Percentiles rank a stretch among this genome's conserved stretches.
These are phyloP conservation scores for Athrips mouffetella DNA, from an alignment of 2,888 invertebrate species.

Conservation along the genomic window DNA sequence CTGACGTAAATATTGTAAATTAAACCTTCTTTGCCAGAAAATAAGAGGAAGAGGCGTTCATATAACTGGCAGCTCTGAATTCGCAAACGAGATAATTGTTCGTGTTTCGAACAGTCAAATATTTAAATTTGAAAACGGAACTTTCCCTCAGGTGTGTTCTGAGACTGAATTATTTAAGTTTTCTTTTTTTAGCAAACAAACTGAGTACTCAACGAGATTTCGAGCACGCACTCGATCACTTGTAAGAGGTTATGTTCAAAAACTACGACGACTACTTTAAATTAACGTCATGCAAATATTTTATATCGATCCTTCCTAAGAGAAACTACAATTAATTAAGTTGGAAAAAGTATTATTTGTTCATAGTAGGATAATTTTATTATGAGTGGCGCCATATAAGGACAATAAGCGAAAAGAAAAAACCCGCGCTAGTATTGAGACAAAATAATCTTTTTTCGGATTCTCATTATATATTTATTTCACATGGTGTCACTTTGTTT, in stretches of 20 bases:
- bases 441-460: no score
- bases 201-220: constrained; percentile 24
- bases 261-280: not conserved
- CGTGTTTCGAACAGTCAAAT: constrained; percentile 64
- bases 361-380: no score
- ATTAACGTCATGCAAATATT: no score
- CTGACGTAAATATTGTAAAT: constrained; percentile 19
- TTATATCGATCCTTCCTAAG: no score
- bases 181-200: constrained; percentile 41
- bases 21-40: constrained; percentile 19
- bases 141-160: constrained; percentile 45
- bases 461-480: no score
- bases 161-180: constrained; percentile 43
- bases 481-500: no score
- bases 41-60: constrained; percentile 20
- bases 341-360: no score
- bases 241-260: constrained; percentile 18
- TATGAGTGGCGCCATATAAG: no score
- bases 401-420: no score
- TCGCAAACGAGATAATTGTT: constrained; percentile 63
- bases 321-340: no score
- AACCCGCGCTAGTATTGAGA: no score
- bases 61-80: constrained; percentile 31
- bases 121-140: constrained; percentile 55
- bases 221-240: constrained; percentile 29